Base-by-base conservation (phyloP, 2,113 vertebrate species). In the Setophaga kirtlandii region DNA sequence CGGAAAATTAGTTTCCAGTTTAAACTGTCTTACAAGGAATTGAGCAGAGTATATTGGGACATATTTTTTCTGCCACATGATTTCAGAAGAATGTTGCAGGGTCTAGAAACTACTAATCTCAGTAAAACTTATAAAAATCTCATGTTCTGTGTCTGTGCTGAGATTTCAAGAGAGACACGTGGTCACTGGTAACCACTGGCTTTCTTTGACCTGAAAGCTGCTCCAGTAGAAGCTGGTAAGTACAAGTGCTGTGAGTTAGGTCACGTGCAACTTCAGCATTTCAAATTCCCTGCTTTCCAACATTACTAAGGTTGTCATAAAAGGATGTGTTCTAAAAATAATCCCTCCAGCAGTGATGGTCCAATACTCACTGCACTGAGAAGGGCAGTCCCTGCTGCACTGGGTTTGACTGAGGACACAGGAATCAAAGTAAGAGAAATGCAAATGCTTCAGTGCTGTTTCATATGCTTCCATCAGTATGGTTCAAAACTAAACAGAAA, bases 141-240 rank as follows among this genome's bases (percentile, higher is more conserved):
- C 12, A 12, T 14, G 3, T 63, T 67, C 44, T 71, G 64, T 9
- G 52, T 50, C 33, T 3, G 1, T 47, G 49, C 6, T 50, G 81
- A 63, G 56, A 67, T 64, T 52, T 87, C 27, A 22, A 69, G 22
- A 41, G 44, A 50, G 17, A 35, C 0, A 0, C 0, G 0, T 17
- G 15, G 44, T 53, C 27, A 59, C 47, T 62, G 35, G 68, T 22
- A 23, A 41, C 18, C 3, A 14, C 7, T 49, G 47, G 47, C 42
- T 90, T 58, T 15, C 65, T 37, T 53, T 46, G 58, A 70, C 55
- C 21, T 10, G 28, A 59, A 70, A 87, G 42, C 47, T 78, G 79
- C 68, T 67, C 56, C 39, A 81, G 33, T 8, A 84, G 31, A 53
- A 83, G n/a, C 28, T 49, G 28, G 3, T 28, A 58, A 50, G 39